Evolutionary conservation across 2,888 invertebrate genomes (phyloP).

Genomic region (Hemithea aestivaria): DNA sequence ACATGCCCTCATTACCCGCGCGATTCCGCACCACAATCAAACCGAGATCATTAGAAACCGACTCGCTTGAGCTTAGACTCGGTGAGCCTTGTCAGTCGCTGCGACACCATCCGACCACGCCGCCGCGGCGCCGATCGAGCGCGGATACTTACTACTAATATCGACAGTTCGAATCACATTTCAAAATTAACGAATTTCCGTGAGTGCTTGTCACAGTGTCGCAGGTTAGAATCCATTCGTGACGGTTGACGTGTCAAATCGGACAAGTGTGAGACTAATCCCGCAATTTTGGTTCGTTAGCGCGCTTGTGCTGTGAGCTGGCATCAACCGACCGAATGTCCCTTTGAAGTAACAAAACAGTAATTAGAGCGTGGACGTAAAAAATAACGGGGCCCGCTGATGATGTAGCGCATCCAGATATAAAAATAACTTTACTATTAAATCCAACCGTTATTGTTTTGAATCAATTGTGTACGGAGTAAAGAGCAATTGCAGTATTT

Average conservation of each 20-base stretch:
- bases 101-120: constrained; percentile 62
- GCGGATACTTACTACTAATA: constrained; percentile 36
- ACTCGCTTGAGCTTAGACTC: constrained; percentile 51
- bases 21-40: constrained; percentile 64
- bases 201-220: constrained; percentile 36
- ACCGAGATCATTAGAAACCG: constrained; percentile 63
- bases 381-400: constrained; percentile 45
- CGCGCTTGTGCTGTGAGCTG: constrained; percentile 46
- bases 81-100: constrained; percentile 58
- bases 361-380: constrained; percentile 53
- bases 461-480: constrained; percentile 14
- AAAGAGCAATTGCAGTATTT: constrained; percentile 8
- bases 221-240: constrained; percentile 47
- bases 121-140: constrained; percentile 37
- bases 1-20: constrained; percentile 59
- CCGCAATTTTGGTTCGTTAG: constrained; percentile 53
- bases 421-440: constrained; percentile 33
- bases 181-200: constrained; percentile 34
- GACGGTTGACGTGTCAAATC: constrained; percentile 39
- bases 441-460: constrained; percentile 22
- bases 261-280: constrained; percentile 53
- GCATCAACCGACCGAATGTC: constrained; percentile 33
- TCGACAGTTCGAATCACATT: constrained; percentile 36
- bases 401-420: constrained; percentile 32
- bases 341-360: constrained; percentile 44